Percentiles rank a stretch among this genome's conserved stretches.
These are phyloP conservation scores for Dendrolimus kikuchii DNA, from an alignment of 1,140 invertebrate genomes.

Conservation along the genomic window DNA sequence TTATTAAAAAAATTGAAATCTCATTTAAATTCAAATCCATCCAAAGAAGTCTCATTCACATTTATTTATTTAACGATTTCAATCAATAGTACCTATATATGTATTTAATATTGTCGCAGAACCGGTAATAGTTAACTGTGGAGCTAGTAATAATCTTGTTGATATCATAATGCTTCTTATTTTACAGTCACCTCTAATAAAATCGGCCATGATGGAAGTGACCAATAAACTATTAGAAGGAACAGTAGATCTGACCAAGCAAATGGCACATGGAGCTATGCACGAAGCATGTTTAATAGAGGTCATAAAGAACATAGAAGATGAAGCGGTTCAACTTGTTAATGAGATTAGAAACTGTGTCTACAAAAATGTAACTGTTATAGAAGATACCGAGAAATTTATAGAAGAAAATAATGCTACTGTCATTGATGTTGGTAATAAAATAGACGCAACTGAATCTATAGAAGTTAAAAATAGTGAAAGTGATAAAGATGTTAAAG, in stretches of 20 bases:
- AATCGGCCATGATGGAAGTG: slow-evolving; percentile 56
- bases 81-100: no score
- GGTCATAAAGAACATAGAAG: slow-evolving; percentile 49
- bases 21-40: no score
- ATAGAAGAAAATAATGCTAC: slow-evolving; percentile 46
- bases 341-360: slow-evolving; percentile 34
- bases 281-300: slow-evolving; percentile 63
- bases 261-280: slow-evolving; percentile 59
- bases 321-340: slow-evolving; percentile 40
- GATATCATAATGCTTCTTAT: not conserved
- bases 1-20: no score
- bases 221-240: slow-evolving; percentile 49
- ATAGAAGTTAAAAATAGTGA: slow-evolving; percentile 3
- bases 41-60: no score
- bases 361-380: slow-evolving; percentile 26
- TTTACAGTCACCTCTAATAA: slow-evolving; percentile 55
- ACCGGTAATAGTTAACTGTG: no score
- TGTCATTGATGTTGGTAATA: slow-evolving; percentile 32
- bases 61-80: no score
- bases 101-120: no score
- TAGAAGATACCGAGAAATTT: slow-evolving; percentile 27
- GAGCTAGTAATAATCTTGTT: no score
- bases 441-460: slow-evolving; percentile 11
- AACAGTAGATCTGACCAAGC: slow-evolving; percentile 47
- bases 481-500: slow-evolving; percentile 16